phyloP scores from a whole-genome alignment of 1,140 invertebrate species.

The Drosophila novamexicana region DNA sequence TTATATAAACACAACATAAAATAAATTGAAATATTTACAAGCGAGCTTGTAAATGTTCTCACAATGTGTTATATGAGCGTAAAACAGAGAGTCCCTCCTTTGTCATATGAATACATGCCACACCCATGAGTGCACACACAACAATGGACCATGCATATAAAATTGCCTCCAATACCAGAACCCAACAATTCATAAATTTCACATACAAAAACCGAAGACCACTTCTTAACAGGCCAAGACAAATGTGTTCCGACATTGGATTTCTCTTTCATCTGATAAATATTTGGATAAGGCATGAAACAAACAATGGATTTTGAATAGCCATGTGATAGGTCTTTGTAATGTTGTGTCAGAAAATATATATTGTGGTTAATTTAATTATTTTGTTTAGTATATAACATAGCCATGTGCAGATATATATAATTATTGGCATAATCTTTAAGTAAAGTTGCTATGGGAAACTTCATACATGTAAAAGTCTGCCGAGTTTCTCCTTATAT shows the following conservation, averaged over 20 bases:
- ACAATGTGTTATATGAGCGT: slow-evolving; percentile 62
- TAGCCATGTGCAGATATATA: too few relatives aligned
- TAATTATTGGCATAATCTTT: too few relatives aligned
- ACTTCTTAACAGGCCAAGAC: slow-evolving; percentile 3
- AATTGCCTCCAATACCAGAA: slow-evolving; percentile 17
- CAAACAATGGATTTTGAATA: not conserved
- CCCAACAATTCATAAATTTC: slow-evolving; percentile 61
- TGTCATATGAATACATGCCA: slow-evolving; percentile 62
- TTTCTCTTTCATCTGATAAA: not conserved
- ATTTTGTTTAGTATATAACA: too few relatives aligned
- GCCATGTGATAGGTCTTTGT: not conserved
- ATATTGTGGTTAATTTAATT: not conserved
- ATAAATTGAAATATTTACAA: slow-evolving; percentile 82
- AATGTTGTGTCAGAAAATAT: not conserved
- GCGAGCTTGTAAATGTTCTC: slow-evolving; percentile 75
- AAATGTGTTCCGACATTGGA: not conserved
- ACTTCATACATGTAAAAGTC: not conserved
- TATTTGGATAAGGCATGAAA: not conserved
- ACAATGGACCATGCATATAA: slow-evolving; percentile 31
- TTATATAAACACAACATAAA: slow-evolving; percentile 68
- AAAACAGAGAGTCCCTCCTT: slow-evolving; percentile 8
- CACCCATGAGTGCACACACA: not conserved
- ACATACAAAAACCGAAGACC: slow-evolving; percentile 41
- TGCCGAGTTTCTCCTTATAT: not conserved
- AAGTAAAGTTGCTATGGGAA: not conserved